phyloP scores from a whole-genome alignment of 2,888 invertebrate species.

The Epinotia demarniana region DNA sequence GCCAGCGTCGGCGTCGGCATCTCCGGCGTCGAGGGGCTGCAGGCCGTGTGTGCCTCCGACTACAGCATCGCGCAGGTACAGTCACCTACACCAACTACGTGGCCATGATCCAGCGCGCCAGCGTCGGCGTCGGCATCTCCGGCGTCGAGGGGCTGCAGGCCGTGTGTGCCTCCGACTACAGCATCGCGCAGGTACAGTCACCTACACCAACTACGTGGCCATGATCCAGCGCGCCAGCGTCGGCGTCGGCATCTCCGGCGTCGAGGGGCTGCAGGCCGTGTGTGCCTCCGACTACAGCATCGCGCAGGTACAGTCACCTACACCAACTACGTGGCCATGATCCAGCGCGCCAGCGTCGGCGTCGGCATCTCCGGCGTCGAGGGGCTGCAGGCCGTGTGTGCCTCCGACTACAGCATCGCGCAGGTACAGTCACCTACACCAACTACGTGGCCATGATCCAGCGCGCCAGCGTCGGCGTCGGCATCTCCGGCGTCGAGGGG shows the following conservation, averaged over 20 bases:
- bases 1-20: constrained; percentile 99
- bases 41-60: constrained; percentile 99
- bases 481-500: constrained; percentile 99
- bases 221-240: constrained; percentile 99
- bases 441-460: no score
- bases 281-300: constrained; percentile 99
- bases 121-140: constrained; percentile 98
- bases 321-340: no score
- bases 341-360: constrained; percentile 98
- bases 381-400: constrained; percentile 99
- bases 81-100: no score
- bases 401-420: constrained; percentile 99
- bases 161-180: constrained; percentile 99
- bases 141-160: constrained; percentile 99
- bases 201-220: no score
- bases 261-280: constrained; percentile 99
- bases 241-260: constrained; percentile 98
- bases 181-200: constrained; percentile 95
- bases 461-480: constrained; percentile 98
- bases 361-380: constrained; percentile 99
- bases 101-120: constrained; percentile 99
- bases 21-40: constrained; percentile 99
- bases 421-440: no score
- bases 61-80: constrained; percentile 97
- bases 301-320: constrained; percentile 92